A percentile compares a stretch with the other conserved stretches of the same genome.
phyloP scores from a whole-genome alignment of 2,888 invertebrate genomes.

The Ophion obscuratus region DNA sequence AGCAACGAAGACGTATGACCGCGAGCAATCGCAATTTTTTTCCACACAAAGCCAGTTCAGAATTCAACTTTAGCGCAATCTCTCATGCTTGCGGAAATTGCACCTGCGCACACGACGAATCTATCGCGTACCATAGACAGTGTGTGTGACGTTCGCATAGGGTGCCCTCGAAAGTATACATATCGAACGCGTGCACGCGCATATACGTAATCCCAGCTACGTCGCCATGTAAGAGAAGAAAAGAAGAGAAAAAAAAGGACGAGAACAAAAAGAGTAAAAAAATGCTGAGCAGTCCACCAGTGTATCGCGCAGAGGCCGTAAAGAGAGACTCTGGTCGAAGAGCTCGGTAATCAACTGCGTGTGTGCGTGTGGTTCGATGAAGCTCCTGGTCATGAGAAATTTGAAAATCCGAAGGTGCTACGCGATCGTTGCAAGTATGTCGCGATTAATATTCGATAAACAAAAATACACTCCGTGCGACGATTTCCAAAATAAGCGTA shows the following conservation, averaged over 20 bases:
- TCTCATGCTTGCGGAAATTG: conserved; percentile 13
- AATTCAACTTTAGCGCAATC: conserved; percentile 46
- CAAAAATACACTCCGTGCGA: conserved; percentile 25
- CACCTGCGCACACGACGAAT: conserved; percentile 46
- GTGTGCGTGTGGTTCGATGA: conserved; percentile 4
- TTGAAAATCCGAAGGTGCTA: conserved; percentile 22
- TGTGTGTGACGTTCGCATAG: conserved; percentile 34
- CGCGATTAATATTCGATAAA: conserved; percentile 29
- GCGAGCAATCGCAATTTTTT: conserved; percentile 35
- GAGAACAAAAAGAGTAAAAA: conserved; percentile 32
- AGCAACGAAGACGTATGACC: conserved; percentile 1
- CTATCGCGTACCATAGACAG: not conserved
- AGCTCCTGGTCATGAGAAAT: conserved; percentile 13
- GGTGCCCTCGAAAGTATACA: conserved; percentile 10
- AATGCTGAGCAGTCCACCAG: conserved; percentile 15
- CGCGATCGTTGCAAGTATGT: conserved; percentile 40
- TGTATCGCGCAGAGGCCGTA: conserved; percentile 25
- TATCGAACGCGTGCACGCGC: conserved; percentile 8
- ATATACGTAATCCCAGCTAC: conserved; percentile 4
- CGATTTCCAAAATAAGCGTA: not conserved
- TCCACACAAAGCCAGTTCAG: conserved; percentile 47
- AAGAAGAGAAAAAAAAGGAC: conserved; percentile 18
- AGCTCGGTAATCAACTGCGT: conserved; percentile 10
- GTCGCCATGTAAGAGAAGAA: conserved; percentile 2
- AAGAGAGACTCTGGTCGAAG: conserved; percentile 6